Evolutionary conservation across 2,888 invertebrate genomes (phyloP).

Genomic region (Odontocolon sp.): DNA sequence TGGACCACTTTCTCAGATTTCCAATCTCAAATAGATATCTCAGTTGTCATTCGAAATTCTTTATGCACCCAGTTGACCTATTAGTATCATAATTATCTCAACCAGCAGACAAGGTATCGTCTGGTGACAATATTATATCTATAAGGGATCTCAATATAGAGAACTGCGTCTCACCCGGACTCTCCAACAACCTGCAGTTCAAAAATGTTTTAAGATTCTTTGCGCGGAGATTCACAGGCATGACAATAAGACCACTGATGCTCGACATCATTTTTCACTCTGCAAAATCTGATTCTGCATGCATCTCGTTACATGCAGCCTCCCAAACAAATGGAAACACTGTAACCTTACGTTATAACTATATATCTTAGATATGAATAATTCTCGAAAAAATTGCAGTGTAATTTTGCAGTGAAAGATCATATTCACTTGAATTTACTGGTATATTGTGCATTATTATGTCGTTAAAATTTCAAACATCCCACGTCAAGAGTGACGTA

Average conservation of each 20-base stretch:
- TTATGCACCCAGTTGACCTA: no score
- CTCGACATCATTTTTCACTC: conserved; percentile 66
- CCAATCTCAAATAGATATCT: no score
- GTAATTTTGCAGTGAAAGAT: background rate
- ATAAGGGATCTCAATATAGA: background rate
- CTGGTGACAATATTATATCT: background rate
- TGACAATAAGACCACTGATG: conserved; percentile 38
- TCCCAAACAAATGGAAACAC: conserved; percentile 28
- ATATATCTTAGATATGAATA: conserved; percentile 26
- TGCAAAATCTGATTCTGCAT: conserved; percentile 54
- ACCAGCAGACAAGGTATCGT: no score
- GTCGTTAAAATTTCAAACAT: background rate
- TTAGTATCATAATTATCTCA: no score
- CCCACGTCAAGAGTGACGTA: background rate
- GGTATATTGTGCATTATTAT: background rate
- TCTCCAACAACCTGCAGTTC: background rate
- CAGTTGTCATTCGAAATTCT: no score
- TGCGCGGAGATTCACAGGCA: conserved; percentile 24
- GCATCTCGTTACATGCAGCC: conserved; percentile 33
- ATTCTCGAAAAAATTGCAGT: conserved; percentile 6
- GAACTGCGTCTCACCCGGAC: background rate
- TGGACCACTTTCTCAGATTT: no score
- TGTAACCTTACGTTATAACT: conserved; percentile 11
- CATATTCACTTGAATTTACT: background rate
- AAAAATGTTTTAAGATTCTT: conserved; percentile 39